A percentile compares a stretch with the other conserved stretches of the same genome.
phyloP scores from a whole-genome alignment of 2,888 invertebrate genomes.

The Pollenia angustigena region DNA sequence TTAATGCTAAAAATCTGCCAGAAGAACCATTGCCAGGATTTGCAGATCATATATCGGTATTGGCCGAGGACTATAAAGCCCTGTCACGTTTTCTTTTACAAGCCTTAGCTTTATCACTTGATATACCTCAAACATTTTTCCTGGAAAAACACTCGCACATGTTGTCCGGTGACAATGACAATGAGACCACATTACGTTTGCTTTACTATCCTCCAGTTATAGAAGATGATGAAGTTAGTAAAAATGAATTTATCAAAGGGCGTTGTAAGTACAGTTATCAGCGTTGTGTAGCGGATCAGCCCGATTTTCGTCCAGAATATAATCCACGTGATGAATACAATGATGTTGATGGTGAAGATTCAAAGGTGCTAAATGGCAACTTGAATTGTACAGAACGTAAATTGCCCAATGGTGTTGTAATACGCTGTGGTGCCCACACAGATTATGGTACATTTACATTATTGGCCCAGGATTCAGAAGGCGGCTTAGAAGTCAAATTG shows the following conservation, averaged over 20 bases:
- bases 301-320: slow-evolving; percentile 83
- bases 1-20: slow-evolving; percentile 87
- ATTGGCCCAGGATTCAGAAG: slow-evolving; percentile 90
- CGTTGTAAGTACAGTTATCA: slow-evolving; percentile 84
- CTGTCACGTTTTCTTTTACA: slow-evolving; percentile 88
- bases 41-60: slow-evolving; percentile 87
- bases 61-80: slow-evolving; percentile 89
- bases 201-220: slow-evolving; percentile 90
- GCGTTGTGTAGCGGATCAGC: slow-evolving; percentile 82
- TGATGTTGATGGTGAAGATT: slow-evolving; percentile 76
- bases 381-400: slow-evolving; percentile 80
- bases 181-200: slow-evolving; percentile 88
- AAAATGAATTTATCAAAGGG: slow-evolving; percentile 84
- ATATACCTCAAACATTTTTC: slow-evolving; percentile 87
- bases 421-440: slow-evolving; percentile 89
- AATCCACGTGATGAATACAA: slow-evolving; percentile 80
- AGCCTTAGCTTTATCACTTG: slow-evolving; percentile 87
- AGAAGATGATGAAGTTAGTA: slow-evolving; percentile 86
- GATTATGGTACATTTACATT: slow-evolving; percentile 92
- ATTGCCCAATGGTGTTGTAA: slow-evolving; percentile 83
- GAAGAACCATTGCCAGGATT: slow-evolving; percentile 89
- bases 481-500: slow-evolving; percentile 88
- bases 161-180: slow-evolving; percentile 87
- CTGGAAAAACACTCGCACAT: slow-evolving; percentile 88
- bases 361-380: slow-evolving; percentile 68